These are phyloP conservation scores for Oxyura jamaicensis DNA, from an alignment of 2,113 vertebrate genomes.

Conservation along the genomic window DNA sequence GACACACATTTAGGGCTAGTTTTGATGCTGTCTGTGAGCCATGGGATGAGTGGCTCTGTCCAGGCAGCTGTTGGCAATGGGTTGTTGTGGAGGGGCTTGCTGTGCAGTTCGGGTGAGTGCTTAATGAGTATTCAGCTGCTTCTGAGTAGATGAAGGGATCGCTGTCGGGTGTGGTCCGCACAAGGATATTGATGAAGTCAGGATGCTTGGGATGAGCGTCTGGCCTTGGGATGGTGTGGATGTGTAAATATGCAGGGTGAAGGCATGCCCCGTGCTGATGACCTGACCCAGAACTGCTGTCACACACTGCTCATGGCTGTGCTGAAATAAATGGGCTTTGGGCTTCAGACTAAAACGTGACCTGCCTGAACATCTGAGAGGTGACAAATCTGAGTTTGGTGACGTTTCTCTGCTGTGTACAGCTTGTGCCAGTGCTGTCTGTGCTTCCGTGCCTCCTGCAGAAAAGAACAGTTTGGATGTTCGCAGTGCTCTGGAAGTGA, in stretches of 20 bases:
- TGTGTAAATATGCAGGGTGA: rapidly evolving
- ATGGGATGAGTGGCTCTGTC: not conserved
- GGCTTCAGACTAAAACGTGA: not conserved
- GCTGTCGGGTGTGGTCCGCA: rapidly evolving
- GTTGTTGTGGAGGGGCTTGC: not conserved
- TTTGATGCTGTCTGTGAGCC: not conserved
- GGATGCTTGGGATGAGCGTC: not conserved
- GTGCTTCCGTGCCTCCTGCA: not conserved
- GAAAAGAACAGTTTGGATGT: not conserved
- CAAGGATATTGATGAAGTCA: not conserved
- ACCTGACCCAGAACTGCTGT: not conserved
- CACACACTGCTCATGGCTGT: rapidly evolving
- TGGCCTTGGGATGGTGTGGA: too few relatives aligned
- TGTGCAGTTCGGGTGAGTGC: not conserved
- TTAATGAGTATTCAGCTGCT: not conserved
- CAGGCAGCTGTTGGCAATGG: not conserved
- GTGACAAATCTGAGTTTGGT: not conserved
- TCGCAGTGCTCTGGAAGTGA: not conserved
- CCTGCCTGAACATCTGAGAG: not conserved
- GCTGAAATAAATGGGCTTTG: not conserved
- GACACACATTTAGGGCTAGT: not conserved
- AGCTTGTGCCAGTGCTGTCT: not conserved
- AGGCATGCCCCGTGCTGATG: too few relatives aligned
- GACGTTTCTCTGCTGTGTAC: not conserved
- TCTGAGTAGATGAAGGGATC: not conserved